Evolutionary conservation across 2,113 vertebrate species (phyloP).

Genomic region (Hemibagrus wyckioides): DNA sequence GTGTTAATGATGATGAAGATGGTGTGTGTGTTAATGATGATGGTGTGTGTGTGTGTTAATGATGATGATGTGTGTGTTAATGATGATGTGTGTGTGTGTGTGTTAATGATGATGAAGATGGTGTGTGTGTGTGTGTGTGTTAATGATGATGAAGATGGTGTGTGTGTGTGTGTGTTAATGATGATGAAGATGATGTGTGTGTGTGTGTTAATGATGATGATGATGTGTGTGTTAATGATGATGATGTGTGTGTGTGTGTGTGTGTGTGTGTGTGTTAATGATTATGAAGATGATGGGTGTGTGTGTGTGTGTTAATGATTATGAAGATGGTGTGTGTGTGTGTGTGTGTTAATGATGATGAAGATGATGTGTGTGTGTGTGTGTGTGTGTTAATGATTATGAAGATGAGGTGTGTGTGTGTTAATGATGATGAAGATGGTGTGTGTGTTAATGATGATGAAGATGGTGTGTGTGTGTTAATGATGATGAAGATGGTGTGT

Average conservation of each 20-base stretch:
- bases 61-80: background rate
- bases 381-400: background rate
- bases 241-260: background rate
- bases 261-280: background rate
- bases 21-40: no score
- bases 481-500: background rate
- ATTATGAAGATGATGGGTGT: background rate
- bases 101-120: no score
- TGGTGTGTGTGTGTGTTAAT: background rate
- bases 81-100: no score
- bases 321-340: no score
- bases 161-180: background rate
- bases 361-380: background rate
- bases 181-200: background rate
- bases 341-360: no score
- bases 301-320: no score
- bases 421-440: no score
- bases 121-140: no score
- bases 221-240: no score
- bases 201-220: no score
- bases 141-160: background rate
- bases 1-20: background rate
- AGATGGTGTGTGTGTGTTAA: background rate
- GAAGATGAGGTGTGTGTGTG: background rate
- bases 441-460: background rate